These are phyloP conservation scores for Hyposoter didymator DNA, from an alignment of 2,888 invertebrate genomes.

Conservation along the genomic window DNA sequence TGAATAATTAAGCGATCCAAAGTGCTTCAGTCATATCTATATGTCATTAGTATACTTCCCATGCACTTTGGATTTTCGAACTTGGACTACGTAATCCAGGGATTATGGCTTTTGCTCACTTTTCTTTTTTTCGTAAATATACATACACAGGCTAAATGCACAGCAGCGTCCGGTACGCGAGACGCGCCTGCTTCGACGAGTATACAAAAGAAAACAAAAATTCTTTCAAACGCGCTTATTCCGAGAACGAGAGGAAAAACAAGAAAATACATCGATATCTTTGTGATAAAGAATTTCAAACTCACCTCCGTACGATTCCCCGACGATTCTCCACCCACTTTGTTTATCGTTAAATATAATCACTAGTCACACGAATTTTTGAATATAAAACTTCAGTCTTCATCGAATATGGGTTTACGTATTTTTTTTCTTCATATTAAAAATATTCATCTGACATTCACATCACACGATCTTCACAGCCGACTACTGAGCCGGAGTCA, in stretches of 20 bases:
- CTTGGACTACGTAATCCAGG: neutral
- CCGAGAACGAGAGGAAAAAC: neutral
- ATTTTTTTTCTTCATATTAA: too few relatives aligned
- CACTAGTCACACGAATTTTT: neutral
- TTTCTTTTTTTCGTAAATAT: neutral
- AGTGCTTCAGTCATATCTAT: neutral
- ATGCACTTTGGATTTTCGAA: neutral
- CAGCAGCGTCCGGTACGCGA: constrained; percentile 1
- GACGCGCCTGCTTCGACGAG: neutral
- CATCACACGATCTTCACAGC: constrained; percentile 58
- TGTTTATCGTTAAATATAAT: neutral
- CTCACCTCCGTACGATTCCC: neutral
- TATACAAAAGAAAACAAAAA: neutral
- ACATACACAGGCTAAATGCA: neutral
- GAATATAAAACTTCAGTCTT: neutral
- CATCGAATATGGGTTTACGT: neutral
- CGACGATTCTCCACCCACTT: neutral
- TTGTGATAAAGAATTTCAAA: neutral
- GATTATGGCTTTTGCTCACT: neutral
- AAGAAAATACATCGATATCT: neutral
- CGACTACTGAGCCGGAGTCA: constrained; percentile 36
- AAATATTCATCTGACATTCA: constrained; percentile 20
- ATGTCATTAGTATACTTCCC: neutral
- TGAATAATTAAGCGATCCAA: constrained; percentile 36
- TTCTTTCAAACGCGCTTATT: neutral